Evolutionary conservation across 1,140 invertebrate species (phyloP).

Genomic region (Lepidotrigona ventralis): DNA sequence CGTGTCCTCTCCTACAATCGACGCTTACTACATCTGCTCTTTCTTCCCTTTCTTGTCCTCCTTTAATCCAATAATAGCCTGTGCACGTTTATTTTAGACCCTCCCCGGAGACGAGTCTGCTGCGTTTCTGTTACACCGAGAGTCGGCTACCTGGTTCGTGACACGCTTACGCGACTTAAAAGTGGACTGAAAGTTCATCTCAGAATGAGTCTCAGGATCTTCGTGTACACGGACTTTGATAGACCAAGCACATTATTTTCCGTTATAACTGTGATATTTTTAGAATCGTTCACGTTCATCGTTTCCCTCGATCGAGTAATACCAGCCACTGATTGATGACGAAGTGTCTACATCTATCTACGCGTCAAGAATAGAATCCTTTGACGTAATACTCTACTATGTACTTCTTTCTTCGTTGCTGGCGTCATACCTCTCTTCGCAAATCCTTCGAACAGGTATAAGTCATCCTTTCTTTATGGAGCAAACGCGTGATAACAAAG

Average conservation of each 20-base stretch:
- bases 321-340: too few relatives aligned
- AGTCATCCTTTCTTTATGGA: neutral
- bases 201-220: neutral
- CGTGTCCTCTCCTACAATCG: neutral
- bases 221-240: neutral
- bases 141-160: neutral
- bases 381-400: neutral
- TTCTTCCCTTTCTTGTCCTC: slow-evolving; percentile 6
- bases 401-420: neutral
- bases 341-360: neutral
- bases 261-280: neutral
- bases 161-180: slow-evolving; percentile 11
- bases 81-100: slow-evolving; percentile 26
- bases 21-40: neutral
- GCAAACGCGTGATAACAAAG: neutral
- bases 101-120: slow-evolving; percentile 21
- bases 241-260: neutral
- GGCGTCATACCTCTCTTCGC: neutral
- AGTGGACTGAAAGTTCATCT: slow-evolving; percentile 25
- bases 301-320: neutral
- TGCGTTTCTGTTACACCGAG: slow-evolving; percentile 3
- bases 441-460: neutral
- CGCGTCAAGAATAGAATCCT: slow-evolving; percentile 9
- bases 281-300: neutral
- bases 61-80: slow-evolving; percentile 39